These are phyloP conservation scores for Cariama cristata DNA, from an alignment of 2,113 vertebrate species.

Conservation along the genomic window DNA sequence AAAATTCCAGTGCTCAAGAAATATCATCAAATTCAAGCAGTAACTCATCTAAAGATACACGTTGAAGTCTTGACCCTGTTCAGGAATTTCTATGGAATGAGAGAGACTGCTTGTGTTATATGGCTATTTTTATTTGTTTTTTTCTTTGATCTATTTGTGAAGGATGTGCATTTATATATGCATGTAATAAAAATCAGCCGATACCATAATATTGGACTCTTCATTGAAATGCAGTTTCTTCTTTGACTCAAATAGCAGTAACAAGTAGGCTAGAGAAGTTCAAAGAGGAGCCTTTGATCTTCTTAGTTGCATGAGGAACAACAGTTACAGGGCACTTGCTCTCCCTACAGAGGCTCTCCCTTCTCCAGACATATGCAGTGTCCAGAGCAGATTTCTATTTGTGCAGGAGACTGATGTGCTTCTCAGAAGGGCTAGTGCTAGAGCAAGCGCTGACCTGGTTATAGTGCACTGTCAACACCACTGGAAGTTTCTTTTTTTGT, in stretches of 20 bases:
- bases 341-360: neutral
- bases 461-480: neutral
- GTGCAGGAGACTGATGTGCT: neutral
- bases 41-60: neutral
- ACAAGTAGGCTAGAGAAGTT: neutral
- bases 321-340: neutral
- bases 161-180: neutral
- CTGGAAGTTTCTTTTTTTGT: neutral
- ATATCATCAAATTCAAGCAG: neutral
- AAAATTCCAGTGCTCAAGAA: neutral
- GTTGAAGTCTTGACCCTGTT: neutral
- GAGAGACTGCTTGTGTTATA: neutral
- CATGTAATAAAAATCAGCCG: neutral
- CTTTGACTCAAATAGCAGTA: neutral
- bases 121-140: neutral
- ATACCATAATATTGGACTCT: neutral
- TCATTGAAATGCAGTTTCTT: conserved; percentile 2
- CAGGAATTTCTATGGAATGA: neutral
- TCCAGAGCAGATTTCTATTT: neutral
- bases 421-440: neutral
- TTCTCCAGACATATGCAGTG: neutral
- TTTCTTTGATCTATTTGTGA: conserved; percentile 6
- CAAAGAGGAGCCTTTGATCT: neutral
- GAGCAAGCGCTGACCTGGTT: neutral
- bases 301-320: neutral